These are phyloP conservation scores for Hipposideros larvatus DNA, from an alignment of 2,797 vertebrate genomes.

Conservation along the genomic window DNA sequence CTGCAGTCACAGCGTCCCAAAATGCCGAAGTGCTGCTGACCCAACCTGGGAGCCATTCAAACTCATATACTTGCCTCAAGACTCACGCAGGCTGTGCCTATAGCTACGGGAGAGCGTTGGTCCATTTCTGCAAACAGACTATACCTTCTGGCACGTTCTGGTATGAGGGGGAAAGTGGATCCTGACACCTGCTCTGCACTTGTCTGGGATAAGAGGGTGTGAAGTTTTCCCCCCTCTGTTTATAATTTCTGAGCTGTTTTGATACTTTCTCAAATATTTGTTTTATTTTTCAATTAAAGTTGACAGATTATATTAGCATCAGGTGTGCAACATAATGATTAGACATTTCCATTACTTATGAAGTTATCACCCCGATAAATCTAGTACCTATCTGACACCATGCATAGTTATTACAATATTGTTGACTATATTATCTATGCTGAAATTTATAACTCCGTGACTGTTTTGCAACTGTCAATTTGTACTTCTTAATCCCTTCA, in stretches of 20 bases:
- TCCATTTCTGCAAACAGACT: constrained; percentile 79
- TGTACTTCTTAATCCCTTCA: too few relatives aligned
- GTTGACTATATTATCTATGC: too few relatives aligned
- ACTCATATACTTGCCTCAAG: constrained; percentile 61
- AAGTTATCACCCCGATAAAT: too few relatives aligned
- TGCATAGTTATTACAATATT: too few relatives aligned
- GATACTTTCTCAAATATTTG: not conserved
- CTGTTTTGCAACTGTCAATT: too few relatives aligned
- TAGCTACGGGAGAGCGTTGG: constrained; percentile 72
- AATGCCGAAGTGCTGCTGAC: constrained; percentile 65
- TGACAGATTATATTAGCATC: too few relatives aligned
- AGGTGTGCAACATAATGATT: too few relatives aligned
- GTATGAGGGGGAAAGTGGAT: constrained; percentile 45
- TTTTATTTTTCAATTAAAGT: too few relatives aligned
- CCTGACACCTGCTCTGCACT: constrained; percentile 47
- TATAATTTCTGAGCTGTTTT: constrained; percentile 22
- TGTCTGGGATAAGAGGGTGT: not conserved
- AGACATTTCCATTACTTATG: too few relatives aligned
- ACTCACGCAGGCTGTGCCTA: constrained; percentile 68
- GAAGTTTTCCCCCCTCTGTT: not conserved
- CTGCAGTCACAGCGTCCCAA: constrained; percentile 59
- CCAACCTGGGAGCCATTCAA: constrained; percentile 71
- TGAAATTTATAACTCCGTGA: too few relatives aligned
- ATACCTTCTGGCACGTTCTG: constrained; percentile 70
- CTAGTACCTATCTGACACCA: too few relatives aligned